Percentiles rank a stretch among this genome's conserved stretches.
These are phyloP conservation scores for Nymphalis polychloros DNA, from an alignment of 2,888 invertebrate genomes.

Conservation along the genomic window DNA sequence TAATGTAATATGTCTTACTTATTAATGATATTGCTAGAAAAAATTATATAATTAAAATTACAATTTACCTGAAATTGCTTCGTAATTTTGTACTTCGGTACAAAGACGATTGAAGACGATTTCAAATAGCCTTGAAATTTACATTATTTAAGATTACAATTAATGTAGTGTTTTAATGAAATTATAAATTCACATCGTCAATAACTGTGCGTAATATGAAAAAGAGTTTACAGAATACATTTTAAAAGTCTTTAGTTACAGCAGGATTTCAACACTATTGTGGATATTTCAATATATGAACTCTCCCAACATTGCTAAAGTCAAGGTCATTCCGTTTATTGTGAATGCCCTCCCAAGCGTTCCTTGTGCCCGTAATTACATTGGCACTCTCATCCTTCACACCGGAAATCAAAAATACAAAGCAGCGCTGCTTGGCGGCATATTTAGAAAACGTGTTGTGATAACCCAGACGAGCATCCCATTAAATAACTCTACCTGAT, in stretches of 20 bases:
- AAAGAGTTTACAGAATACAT: neutral
- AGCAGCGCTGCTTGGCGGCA: neutral
- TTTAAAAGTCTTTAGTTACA: neutral
- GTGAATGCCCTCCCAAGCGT: conserved; percentile 1
- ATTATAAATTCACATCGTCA: too few species aligned
- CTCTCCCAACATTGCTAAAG: neutral
- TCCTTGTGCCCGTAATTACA: neutral
- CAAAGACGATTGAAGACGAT: too few species aligned
- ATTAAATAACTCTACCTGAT: neutral
- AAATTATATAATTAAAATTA: too few species aligned
- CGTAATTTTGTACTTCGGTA: too few species aligned
- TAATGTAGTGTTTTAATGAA: too few species aligned
- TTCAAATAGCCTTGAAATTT: too few species aligned
- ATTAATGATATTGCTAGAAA: too few species aligned
- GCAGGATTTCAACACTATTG: neutral
- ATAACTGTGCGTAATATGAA: too few species aligned
- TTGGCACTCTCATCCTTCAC: conserved; percentile 1
- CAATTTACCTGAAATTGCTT: too few species aligned
- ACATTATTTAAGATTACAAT: too few species aligned
- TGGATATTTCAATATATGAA: neutral
- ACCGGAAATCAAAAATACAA: conserved; percentile 2
- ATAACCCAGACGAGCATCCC: neutral
- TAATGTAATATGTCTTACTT: too few species aligned
- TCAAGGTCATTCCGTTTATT: conserved; percentile 2
- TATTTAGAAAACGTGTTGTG: neutral